These are phyloP conservation scores for Manis crassicaudata DNA, from an alignment of 2,797 vertebrate species.

Conservation along the genomic window DNA sequence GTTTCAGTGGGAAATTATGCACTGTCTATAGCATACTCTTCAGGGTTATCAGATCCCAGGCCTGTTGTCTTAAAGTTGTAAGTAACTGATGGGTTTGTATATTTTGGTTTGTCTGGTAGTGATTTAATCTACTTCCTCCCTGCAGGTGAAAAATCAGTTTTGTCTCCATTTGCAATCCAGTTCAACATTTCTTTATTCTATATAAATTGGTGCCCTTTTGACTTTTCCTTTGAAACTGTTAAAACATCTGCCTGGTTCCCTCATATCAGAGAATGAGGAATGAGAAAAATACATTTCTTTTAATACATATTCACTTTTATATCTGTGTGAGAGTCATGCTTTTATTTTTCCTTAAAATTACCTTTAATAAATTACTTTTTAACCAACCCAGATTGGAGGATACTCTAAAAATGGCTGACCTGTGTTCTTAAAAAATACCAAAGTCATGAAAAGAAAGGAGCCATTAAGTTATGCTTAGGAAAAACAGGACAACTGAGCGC, in stretches of 20 bases:
- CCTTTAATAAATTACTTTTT: constrained; percentile 37
- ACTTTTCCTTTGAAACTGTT: constrained; percentile 13
- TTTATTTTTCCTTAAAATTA: constrained; percentile 37
- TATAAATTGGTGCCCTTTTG: constrained; percentile 3
- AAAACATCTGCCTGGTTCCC: constrained; percentile 16
- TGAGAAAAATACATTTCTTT: background rate
- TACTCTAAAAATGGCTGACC: background rate
- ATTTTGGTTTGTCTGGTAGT: background rate
- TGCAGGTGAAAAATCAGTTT: background rate
- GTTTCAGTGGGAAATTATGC: background rate
- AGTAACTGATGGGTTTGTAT: background rate
- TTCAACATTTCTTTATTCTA: background rate
- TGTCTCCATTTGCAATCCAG: constrained; percentile 54
- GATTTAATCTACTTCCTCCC: constrained; percentile 45
- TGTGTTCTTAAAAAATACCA: background rate
- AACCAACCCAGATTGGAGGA: background rate
- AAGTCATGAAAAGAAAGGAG: background rate
- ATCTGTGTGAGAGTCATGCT: background rate
- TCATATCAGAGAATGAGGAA: background rate
- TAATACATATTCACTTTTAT: background rate
- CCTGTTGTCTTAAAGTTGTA: background rate
- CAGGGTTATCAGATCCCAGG: background rate
- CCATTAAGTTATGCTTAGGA: background rate
- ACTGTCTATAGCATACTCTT: too few relatives aligned
- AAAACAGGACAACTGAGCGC: background rate